A percentile compares a stretch with the other conserved stretches of the same genome.
Evolutionary conservation across 2,797 vertebrate species (phyloP).

Genomic region (Ctenochaetus hawaiiensis): DNA sequence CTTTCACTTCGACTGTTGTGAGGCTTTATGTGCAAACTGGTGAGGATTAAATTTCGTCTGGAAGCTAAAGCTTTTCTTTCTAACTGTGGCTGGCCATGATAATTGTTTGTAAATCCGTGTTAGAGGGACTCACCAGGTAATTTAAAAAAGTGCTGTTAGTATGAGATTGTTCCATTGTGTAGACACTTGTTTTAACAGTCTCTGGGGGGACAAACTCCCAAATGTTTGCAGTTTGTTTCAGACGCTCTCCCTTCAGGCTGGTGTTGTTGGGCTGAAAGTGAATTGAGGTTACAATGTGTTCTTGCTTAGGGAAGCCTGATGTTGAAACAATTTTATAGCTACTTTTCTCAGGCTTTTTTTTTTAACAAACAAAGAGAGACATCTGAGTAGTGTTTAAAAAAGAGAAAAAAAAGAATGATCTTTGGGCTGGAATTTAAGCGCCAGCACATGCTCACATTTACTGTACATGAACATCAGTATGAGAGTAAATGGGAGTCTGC

Average conservation of each 20-base stretch:
- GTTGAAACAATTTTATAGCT: slow-evolving; percentile 11
- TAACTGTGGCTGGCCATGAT: slow-evolving; percentile 26
- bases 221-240: slow-evolving; percentile 14
- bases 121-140: slow-evolving; percentile 50
- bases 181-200: slow-evolving; percentile 35
- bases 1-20: slow-evolving; percentile 9
- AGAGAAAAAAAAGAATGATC: not conserved
- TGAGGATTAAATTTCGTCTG: slow-evolving; percentile 57
- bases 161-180: slow-evolving; percentile 7
- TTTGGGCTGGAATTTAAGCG: not conserved
- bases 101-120: slow-evolving; percentile 61
- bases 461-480: not conserved
- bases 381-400: slow-evolving; percentile 3
- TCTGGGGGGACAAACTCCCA: slow-evolving; percentile 23
- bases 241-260: slow-evolving; percentile 22
- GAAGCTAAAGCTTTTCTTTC: slow-evolving; percentile 43
- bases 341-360: slow-evolving; percentile 2
- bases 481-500: slow-evolving; percentile 19
- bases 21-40: slow-evolving; percentile 32
- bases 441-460: not conserved
- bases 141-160: slow-evolving; percentile 25
- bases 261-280: slow-evolving; percentile 28
- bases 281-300: slow-evolving; percentile 8
- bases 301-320: slow-evolving; percentile 14
- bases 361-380: not conserved